These are phyloP conservation scores for Silurus meridionalis DNA, from an alignment of 2,113 vertebrate genomes.

Conservation along the genomic window DNA sequence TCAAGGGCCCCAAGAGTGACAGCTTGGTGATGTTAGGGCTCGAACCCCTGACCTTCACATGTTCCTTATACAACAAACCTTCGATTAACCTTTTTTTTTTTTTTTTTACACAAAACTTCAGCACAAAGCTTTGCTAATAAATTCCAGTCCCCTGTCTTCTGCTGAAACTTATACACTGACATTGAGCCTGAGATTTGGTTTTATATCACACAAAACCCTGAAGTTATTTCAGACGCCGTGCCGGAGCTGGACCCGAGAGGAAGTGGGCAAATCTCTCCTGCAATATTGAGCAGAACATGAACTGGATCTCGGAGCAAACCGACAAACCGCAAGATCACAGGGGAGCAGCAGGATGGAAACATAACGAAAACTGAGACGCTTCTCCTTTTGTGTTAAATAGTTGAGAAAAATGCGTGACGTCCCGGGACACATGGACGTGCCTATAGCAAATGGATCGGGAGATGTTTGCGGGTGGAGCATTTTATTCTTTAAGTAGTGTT, in stretches of 20 bases:
- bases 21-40: too few relatives aligned
- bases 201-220: slow-evolving; percentile 18
- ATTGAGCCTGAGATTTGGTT: background rate
- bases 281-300: slow-evolving; percentile 51
- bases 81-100: background rate
- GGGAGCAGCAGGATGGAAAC: slow-evolving; percentile 5
- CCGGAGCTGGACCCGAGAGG: slow-evolving; percentile 7
- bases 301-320: slow-evolving; percentile 58
- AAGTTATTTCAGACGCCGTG: slow-evolving; percentile 15
- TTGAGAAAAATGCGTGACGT: slow-evolving; percentile 63
- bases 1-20: too few relatives aligned
- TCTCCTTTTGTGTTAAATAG: slow-evolving; percentile 56
- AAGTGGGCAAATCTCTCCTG: slow-evolving; percentile 28
- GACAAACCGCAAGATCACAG: slow-evolving; percentile 56
- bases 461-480: background rate
- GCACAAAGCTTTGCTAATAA: background rate
- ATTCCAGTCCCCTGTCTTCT: background rate
- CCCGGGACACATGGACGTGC: slow-evolving; percentile 61
- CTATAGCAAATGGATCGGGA: background rate
- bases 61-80: too few relatives aligned
- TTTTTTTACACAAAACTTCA: too few relatives aligned
- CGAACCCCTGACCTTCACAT: too few relatives aligned
- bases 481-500: background rate
- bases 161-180: background rate
- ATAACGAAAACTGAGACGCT: background rate